These are phyloP conservation scores for Centroberyx gerrardi DNA, from an alignment of 2,797 vertebrate species.

Conservation along the genomic window DNA sequence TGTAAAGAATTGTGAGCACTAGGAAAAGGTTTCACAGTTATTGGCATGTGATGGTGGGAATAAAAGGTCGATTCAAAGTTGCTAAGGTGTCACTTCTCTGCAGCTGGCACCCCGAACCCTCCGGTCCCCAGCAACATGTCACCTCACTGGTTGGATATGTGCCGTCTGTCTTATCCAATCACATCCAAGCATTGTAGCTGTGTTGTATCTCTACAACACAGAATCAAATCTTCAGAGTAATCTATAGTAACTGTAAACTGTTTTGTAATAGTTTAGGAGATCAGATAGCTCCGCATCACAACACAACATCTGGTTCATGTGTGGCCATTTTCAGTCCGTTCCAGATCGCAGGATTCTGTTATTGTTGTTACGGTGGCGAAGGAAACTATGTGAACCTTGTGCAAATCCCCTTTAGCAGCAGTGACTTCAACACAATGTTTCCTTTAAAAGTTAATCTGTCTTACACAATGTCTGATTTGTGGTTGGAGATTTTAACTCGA, in stretches of 20 bases:
- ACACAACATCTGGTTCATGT: background rate
- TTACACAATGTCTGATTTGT: background rate
- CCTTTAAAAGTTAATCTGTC: slow-evolving; percentile 27
- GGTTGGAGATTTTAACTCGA: background rate
- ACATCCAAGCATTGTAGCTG: background rate
- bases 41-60: background rate
- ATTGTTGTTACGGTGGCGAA: background rate
- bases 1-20: background rate
- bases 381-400: slow-evolving; percentile 43
- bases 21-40: background rate
- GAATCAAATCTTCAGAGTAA: background rate
- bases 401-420: too few species aligned
- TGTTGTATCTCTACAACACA: background rate
- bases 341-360: slow-evolving; percentile 7
- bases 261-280: background rate
- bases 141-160: too few species aligned
- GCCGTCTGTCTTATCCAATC: background rate
- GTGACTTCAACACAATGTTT: slow-evolving; percentile 39
- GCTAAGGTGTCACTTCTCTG: too few species aligned
- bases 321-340: background rate
- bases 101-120: too few species aligned
- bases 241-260: background rate
- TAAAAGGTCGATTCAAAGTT: too few species aligned
- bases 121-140: too few species aligned
- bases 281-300: background rate